Conservation (phyloP, 37 sponge, comb jelly and placozoan genomes). For the Chondrilla cf. caribensis region DNA sequence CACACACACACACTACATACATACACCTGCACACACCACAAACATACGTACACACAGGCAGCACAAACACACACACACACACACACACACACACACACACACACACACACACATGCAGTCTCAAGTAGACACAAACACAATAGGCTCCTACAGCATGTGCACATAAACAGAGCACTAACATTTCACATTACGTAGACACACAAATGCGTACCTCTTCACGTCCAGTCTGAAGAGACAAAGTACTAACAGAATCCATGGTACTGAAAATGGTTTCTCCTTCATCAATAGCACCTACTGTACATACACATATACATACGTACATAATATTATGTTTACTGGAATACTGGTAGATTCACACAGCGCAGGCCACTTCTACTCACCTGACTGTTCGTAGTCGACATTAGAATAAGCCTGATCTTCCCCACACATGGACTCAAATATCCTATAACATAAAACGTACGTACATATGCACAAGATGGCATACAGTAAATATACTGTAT, state of each 20-base stretch:
- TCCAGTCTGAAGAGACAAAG: background rate
- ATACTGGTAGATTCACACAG: background rate
- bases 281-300: background rate
- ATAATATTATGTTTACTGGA: background rate
- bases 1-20: constrained; percentile 34
- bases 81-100: constrained; percentile 31
- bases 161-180: constrained; percentile 8
- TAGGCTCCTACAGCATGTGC: background rate
- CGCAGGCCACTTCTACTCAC: background rate
- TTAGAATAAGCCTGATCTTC: constrained; percentile 8
- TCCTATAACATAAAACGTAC: constrained; percentile 35
- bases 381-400: background rate
- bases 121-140: constrained; percentile 24
- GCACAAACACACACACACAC: background rate
- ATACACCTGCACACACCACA: constrained; percentile 20
- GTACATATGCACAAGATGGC: background rate
- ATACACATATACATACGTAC: background rate
- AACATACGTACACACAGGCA: no score
- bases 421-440: constrained; percentile 67
- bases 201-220: constrained; percentile 1
- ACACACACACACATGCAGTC: constrained; percentile 29
- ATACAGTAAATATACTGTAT: background rate
- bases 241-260: background rate
- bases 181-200: constrained; percentile 20
- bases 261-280: constrained; percentile 11